Evolutionary conservation across 2,797 vertebrate species (phyloP).

Genomic region (Botia kubotai): DNA sequence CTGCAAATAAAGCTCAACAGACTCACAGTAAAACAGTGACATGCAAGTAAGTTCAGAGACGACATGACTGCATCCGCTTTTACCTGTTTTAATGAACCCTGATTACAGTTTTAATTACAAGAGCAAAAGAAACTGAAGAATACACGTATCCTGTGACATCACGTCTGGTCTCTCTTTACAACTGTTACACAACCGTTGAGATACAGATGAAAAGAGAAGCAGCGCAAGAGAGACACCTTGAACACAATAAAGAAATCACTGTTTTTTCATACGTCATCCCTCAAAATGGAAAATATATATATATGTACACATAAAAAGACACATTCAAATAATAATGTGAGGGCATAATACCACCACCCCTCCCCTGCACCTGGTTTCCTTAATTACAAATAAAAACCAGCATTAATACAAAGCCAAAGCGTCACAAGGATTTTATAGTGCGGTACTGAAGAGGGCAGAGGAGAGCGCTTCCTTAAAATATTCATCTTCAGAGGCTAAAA

Average conservation of each 20-base stretch:
- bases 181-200: constrained; percentile 63
- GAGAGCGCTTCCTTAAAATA: constrained; percentile 47
- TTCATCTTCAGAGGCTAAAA: constrained; percentile 45
- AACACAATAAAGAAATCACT: constrained; percentile 73
- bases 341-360: constrained; percentile 62
- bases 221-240: constrained; percentile 62
- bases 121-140: constrained; percentile 74
- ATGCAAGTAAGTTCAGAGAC: constrained; percentile 9
- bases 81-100: constrained; percentile 84
- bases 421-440: constrained; percentile 8
- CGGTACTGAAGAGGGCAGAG: constrained; percentile 20
- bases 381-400: constrained; percentile 62
- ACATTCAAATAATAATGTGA: constrained; percentile 54
- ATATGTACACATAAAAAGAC: constrained; percentile 67
- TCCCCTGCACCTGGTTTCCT: constrained; percentile 52
- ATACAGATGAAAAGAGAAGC: constrained; percentile 60
- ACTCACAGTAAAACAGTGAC: background rate
- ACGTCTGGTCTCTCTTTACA: constrained; percentile 57
- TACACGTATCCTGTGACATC: constrained; percentile 66
- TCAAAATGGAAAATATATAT: constrained; percentile 69
- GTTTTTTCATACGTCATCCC: constrained; percentile 72
- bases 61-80: constrained; percentile 58
- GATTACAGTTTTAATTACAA: constrained; percentile 87
- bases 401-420: constrained; percentile 46
- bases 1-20: background rate